Conservation (phyloP, 2,888 invertebrate species). For the Diarsia brunnea region DNA sequence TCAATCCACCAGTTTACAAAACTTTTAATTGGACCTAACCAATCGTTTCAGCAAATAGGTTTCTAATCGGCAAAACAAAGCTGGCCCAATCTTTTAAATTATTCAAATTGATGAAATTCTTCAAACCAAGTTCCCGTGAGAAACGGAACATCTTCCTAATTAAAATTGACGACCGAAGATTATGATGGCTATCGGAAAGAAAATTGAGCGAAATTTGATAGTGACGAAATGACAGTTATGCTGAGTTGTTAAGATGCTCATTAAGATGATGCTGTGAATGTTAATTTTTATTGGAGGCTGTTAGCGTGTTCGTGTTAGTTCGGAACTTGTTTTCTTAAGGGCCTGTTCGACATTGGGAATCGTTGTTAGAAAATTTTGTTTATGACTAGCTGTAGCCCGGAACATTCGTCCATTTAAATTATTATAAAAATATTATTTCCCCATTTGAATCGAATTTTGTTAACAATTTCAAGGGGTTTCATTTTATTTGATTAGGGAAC, state of each 20-base stretch:
- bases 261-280: slow-evolving; percentile 47
- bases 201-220: slow-evolving; percentile 66
- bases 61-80: slow-evolving; percentile 64
- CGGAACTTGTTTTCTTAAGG: slow-evolving; percentile 45
- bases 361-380: slow-evolving; percentile 10
- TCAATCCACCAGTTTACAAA: slow-evolving; percentile 36
- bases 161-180: slow-evolving; percentile 57
- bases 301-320: slow-evolving; percentile 54
- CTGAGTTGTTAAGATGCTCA: slow-evolving; percentile 50
- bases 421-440: too few species aligned
- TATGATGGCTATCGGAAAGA: slow-evolving; percentile 36
- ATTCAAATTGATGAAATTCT: slow-evolving; percentile 71
- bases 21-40: slow-evolving; percentile 51
- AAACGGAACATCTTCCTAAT: slow-evolving; percentile 65
- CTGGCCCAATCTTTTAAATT: slow-evolving; percentile 56
- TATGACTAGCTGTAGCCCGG: not conserved
- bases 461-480: too few species aligned
- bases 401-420: too few species aligned
- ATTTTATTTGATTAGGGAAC: too few species aligned
- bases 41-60: slow-evolving; percentile 62
- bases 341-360: slow-evolving; percentile 28
- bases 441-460: too few species aligned
- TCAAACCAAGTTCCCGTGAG: slow-evolving; percentile 72
- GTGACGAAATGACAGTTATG: slow-evolving; percentile 49
- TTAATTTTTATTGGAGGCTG: slow-evolving; percentile 48